Conservation (phyloP, 2,797 vertebrate species). For the Mallotus villosus region DNA sequence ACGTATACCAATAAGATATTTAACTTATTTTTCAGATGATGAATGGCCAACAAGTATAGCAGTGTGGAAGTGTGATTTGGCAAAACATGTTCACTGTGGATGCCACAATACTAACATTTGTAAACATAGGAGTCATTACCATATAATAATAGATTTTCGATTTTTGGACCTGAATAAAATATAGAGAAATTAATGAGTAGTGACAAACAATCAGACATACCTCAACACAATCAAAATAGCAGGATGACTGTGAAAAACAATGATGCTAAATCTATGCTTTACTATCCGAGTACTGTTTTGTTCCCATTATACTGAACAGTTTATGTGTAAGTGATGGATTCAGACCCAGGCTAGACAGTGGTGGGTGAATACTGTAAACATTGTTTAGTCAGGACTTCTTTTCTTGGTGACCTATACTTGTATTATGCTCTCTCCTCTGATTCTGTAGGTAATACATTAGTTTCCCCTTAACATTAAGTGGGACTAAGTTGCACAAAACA, state of each 20-base stretch:
- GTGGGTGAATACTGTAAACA: background rate
- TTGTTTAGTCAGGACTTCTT: background rate
- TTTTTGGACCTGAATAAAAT: background rate
- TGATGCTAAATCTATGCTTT: background rate
- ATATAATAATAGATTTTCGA: background rate
- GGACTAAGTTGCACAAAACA: constrained; percentile 12
- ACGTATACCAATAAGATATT: background rate
- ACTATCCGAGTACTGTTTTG: background rate
- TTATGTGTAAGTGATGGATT: background rate
- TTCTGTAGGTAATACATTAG: constrained; percentile 3
- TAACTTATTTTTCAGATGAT: no score
- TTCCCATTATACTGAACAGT: background rate
- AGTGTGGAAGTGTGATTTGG: background rate
- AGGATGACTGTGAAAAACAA: background rate
- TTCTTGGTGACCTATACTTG: constrained; percentile 9
- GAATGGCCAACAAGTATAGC: background rate
- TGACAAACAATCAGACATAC: background rate
- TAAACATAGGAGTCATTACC: background rate
- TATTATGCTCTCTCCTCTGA: constrained; percentile 9
- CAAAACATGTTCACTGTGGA: background rate
- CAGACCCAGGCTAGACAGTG: background rate
- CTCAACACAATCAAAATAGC: background rate
- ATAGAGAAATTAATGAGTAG: background rate
- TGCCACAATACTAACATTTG: background rate
- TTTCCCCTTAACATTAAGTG: constrained; percentile 39